These are phyloP conservation scores for Morinoia aosen DNA, from an alignment of 2,888 invertebrate species.

Conservation along the genomic window DNA sequence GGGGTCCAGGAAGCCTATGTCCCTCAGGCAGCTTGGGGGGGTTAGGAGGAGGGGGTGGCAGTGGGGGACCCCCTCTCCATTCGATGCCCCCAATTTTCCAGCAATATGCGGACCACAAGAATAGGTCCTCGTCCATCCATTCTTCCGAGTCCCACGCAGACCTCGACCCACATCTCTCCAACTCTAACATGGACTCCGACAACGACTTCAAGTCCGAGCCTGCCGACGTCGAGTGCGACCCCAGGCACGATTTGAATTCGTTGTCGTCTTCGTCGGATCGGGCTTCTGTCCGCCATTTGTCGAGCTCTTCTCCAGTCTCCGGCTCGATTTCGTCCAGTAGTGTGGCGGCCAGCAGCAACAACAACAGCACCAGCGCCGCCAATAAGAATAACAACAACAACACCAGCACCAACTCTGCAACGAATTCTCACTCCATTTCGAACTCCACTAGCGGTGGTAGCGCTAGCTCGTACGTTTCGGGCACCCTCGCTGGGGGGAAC, in stretches of 20 bases:
- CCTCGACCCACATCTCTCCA: conserved; percentile 61
- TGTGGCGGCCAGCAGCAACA: conserved; percentile 58
- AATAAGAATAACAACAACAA: conserved; percentile 30
- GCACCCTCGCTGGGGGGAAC: not conserved
- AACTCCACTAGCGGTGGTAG: conserved; percentile 36
- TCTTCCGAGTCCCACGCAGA: conserved; percentile 64
- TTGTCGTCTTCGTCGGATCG: conserved; percentile 47
- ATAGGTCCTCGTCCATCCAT: conserved; percentile 57
- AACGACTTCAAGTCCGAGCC: conserved; percentile 66
- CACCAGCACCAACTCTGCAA: not conserved
- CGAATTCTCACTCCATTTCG: not conserved
- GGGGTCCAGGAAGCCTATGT: conserved; percentile 62
- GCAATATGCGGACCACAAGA: conserved; percentile 55
- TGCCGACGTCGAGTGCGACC: conserved; percentile 59
- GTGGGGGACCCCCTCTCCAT: conserved; percentile 60
- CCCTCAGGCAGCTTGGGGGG: conserved; percentile 55
- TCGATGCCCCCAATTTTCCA: conserved; percentile 60
- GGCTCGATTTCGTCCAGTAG: conserved; percentile 58
- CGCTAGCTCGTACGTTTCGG: not conserved
- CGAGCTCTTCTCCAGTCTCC: conserved; percentile 60
- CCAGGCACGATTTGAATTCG: conserved; percentile 45
- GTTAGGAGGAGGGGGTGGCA: conserved; percentile 58
- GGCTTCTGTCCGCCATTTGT: conserved; percentile 56
- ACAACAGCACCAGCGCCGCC: not conserved
- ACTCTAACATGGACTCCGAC: conserved; percentile 65